Conservation (phyloP, 2,797 vertebrate species). For the Brachyrhaphis roseni region DNA sequence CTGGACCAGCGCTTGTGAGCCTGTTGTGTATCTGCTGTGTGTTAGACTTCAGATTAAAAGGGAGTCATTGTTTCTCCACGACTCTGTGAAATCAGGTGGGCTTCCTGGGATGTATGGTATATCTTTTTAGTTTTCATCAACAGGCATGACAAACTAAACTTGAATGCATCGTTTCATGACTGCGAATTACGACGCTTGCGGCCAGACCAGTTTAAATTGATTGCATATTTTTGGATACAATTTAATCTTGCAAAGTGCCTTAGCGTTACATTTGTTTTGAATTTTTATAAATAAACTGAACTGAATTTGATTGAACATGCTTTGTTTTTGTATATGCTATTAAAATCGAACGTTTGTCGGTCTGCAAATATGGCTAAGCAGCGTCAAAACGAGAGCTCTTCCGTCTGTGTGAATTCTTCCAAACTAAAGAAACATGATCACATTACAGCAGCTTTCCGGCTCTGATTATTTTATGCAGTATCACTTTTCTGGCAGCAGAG, state of each 20-base stretch:
- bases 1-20: too few relatives aligned
- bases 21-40: not conserved
- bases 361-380: not conserved
- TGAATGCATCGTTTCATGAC: not conserved
- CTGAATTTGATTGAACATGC: not conserved
- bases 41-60: not conserved
- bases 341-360: not conserved
- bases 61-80: not conserved
- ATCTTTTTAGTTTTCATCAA: not conserved
- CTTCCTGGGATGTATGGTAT: not conserved
- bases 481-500: conserved; percentile 5
- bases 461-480: not conserved
- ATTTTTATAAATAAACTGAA: not conserved
- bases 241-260: not conserved
- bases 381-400: not conserved
- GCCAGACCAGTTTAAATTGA: not conserved
- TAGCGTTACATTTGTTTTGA: not conserved
- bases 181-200: not conserved
- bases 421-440: not conserved
- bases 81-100: not conserved
- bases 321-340: not conserved
- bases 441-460: not conserved
- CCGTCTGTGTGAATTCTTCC: not conserved
- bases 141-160: not conserved
- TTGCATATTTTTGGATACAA: not conserved